Evolutionary conservation across 2,797 vertebrate species (phyloP), one percentile per base, ranked within the genome.

Genomic region (Vespertilio murinus): DNA sequence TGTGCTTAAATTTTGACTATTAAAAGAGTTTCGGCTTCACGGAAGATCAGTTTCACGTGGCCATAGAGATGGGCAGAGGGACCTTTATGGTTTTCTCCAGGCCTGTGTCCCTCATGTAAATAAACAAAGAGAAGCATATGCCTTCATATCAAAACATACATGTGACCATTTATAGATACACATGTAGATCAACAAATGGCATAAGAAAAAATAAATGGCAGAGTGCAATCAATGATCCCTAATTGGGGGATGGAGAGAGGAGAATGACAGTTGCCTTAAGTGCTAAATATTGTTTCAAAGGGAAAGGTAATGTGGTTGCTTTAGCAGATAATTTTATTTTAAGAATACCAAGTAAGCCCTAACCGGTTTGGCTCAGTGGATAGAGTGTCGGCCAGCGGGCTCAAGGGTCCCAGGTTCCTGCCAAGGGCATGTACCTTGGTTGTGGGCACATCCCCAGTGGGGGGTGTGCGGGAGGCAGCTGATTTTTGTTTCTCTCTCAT

Each of bases 1-100:
- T 54, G 8, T 40, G 35, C 77, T 95, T 95, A 91, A n/a, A 71
- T 92, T 94, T 77, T 82, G 30, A 65, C 42, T n/a, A 4, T 25
- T 59, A 13, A 20, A n/a, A 25, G n/a, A n/a, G 13, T 52, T 89
- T 69, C 9, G 5, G 10, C 74, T 77, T 61, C 38, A 38, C 45
- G 18, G 25, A 65, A 45, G 22, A 14, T 80, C 23, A 25, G 11
- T 88, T 88, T 82, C 52, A 12, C 0, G 4, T 70, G 38, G 42
- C 54, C 35, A 14, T 7, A 47, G 65, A 81, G 54, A 47, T 69
- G 14, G 89, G 49, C 45, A 56, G 20, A 69, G 47, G 64, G 90
- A 65, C 18, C 25, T 47, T 28, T 38, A 67, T n/a, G 33, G 33
- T 56, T 61, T 30, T 81, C 23, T 13, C 49, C 35, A 40, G 28